phyloP scores from a whole-genome alignment of 1,140 invertebrate species.

The Magallana gigas region DNA sequence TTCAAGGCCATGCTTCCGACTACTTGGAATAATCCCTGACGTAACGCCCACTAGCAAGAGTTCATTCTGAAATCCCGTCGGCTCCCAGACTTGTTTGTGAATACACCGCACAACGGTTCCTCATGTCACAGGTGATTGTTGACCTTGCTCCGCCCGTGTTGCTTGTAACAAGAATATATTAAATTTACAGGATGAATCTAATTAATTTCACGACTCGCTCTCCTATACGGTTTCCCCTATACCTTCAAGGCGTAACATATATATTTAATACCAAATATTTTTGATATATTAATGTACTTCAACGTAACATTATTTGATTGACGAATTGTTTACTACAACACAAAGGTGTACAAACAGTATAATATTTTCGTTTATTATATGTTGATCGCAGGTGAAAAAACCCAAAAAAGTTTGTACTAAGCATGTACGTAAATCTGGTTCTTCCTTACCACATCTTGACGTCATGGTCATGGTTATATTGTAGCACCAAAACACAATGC shows the following conservation, averaged over 20 bases:
- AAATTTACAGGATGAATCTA: background rate
- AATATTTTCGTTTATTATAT: background rate
- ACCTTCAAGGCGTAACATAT: background rate
- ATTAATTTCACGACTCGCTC: background rate
- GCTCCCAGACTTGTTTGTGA: no score
- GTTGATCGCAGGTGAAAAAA: conserved; percentile 15
- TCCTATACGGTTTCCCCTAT: background rate
- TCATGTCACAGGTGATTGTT: background rate
- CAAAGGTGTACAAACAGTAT: background rate
- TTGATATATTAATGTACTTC: background rate
- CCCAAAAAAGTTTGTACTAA: background rate
- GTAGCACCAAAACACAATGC: no score
- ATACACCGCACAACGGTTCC: no score
- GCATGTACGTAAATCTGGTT: no score
- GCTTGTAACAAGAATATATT: background rate
- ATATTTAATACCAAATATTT: background rate
- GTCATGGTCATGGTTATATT: no score
- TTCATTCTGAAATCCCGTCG: no score
- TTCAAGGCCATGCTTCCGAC: no score
- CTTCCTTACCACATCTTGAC: no score
- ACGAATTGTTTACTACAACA: background rate
- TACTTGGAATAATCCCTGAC: no score
- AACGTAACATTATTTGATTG: background rate
- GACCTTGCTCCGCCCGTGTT: background rate
- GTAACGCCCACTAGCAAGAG: no score